These are phyloP conservation scores for Parasteatoda lunata DNA, from an alignment of 2,888 invertebrate species.

Conservation along the genomic window DNA sequence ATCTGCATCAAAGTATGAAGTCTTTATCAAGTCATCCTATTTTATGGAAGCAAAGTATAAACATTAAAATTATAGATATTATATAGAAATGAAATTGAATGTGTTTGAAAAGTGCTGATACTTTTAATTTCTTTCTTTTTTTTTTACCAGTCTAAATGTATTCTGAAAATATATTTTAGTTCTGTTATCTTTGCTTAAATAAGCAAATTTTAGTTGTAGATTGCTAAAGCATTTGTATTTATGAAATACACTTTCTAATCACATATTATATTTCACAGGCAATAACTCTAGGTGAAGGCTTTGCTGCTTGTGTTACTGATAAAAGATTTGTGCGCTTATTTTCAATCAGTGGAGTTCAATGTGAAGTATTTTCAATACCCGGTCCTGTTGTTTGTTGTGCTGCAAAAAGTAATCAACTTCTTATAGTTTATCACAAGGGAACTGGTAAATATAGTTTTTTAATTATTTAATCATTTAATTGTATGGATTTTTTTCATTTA, in stretches of 20 bases:
- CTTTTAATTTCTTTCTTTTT: no score
- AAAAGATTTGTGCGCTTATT: slow-evolving; percentile 86
- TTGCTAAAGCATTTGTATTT: not conserved
- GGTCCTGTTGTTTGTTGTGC: slow-evolving; percentile 83
- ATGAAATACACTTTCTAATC: no score
- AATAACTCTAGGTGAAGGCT: slow-evolving; percentile 78
- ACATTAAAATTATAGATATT: no score
- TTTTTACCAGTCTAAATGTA: no score
- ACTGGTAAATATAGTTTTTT: slow-evolving; percentile 59
- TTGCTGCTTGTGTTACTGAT: slow-evolving; percentile 87
- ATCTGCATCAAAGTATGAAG: no score
- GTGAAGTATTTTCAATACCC: slow-evolving; percentile 83
- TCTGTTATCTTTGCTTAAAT: no score
- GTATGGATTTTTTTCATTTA: not conserved
- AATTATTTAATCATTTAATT: slow-evolving; percentile 15
- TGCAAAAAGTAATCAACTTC: slow-evolving; percentile 67
- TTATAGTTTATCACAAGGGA: slow-evolving; percentile 69
- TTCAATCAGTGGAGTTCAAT: slow-evolving; percentile 89
- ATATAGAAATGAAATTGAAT: no score
- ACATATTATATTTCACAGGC: slow-evolving; percentile 75
- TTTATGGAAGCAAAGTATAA: no score
- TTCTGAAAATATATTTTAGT: no score
- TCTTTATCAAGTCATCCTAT: no score
- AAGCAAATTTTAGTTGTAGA: not conserved
- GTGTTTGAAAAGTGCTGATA: no score